A percentile compares a stretch with the other conserved stretches of the same genome.
phyloP scores from a whole-genome alignment of 2,113 vertebrate species.

The Pandion haliaetus region DNA sequence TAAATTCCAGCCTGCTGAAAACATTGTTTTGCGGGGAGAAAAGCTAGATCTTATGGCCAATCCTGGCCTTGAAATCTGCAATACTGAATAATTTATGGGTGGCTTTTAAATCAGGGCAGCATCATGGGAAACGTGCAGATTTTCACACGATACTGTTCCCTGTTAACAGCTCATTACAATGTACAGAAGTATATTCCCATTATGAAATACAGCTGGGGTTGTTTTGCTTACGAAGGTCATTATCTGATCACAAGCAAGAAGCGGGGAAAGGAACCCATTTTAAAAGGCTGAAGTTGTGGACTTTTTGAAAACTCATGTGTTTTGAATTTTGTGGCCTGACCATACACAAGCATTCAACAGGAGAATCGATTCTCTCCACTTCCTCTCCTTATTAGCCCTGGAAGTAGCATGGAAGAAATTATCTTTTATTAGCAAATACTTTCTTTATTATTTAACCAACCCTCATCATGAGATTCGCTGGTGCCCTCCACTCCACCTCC shows the following conservation, averaged over 20 bases:
- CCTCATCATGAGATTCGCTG: not conserved
- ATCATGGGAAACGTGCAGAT: constrained; percentile 41
- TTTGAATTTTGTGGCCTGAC: constrained; percentile 42
- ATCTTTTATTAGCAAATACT: constrained; percentile 42
- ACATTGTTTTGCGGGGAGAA: not conserved
- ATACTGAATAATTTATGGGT: not conserved
- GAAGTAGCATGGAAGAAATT: constrained; percentile 38
- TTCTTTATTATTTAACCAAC: not conserved
- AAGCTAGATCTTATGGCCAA: not conserved
- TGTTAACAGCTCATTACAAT: constrained; percentile 59
- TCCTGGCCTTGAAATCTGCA: not conserved
- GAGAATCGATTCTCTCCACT: constrained; percentile 47
- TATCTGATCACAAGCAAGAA: constrained; percentile 53
- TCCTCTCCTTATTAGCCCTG: constrained; percentile 40
- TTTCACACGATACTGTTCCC: constrained; percentile 60
- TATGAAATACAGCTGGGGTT: constrained; percentile 56
- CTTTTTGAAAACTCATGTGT: constrained; percentile 35
- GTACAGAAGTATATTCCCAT: constrained; percentile 48
- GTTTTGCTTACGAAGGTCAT: constrained; percentile 49
- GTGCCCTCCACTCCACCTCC: not conserved
- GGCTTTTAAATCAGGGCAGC: constrained; percentile 34
- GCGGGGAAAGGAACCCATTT: not conserved
- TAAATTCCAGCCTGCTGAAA: constrained; percentile 10
- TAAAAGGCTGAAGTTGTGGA: not conserved
- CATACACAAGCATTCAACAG: constrained; percentile 4